Conservation (phyloP, 2,113 vertebrate species). For the Taxidea taxus region DNA sequence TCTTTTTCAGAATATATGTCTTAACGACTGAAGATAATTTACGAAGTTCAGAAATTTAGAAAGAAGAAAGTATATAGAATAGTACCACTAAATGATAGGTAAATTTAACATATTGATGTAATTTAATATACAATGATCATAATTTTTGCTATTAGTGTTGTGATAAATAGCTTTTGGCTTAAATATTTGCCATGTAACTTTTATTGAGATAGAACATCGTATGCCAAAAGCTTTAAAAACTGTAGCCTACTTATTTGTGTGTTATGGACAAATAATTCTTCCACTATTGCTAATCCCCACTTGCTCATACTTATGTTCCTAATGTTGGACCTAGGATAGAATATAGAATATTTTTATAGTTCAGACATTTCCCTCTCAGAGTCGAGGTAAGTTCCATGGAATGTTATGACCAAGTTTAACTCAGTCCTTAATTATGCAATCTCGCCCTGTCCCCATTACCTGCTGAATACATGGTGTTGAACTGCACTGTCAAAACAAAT, state of each 20-base stretch:
- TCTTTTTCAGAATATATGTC: not conserved
- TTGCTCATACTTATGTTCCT: not conserved
- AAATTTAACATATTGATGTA: not conserved
- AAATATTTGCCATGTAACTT: not conserved
- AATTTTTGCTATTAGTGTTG: not conserved
- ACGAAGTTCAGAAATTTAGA: not conserved
- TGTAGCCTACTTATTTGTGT: not conserved
- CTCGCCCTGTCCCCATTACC: no score
- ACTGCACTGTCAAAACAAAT: not conserved
- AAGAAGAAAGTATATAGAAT: not conserved
- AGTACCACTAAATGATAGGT: not conserved
- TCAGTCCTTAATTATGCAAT: not conserved
- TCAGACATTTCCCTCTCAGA: not conserved
- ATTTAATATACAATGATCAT: not conserved
- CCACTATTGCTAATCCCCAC: not conserved
- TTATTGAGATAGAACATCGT: not conserved
- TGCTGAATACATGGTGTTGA: not conserved
- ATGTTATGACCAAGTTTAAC: not conserved
- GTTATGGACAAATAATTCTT: not conserved
- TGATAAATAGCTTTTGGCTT: not conserved
- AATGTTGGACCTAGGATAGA: not conserved
- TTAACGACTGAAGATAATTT: not conserved
- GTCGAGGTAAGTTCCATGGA: not conserved
- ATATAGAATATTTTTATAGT: not conserved
- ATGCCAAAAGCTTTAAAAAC: not conserved